Percentiles rank a stretch among this genome's conserved stretches.
Evolutionary conservation across 2,113 vertebrate genomes (phyloP).

Genomic region (Melanocharis versteri): DNA sequence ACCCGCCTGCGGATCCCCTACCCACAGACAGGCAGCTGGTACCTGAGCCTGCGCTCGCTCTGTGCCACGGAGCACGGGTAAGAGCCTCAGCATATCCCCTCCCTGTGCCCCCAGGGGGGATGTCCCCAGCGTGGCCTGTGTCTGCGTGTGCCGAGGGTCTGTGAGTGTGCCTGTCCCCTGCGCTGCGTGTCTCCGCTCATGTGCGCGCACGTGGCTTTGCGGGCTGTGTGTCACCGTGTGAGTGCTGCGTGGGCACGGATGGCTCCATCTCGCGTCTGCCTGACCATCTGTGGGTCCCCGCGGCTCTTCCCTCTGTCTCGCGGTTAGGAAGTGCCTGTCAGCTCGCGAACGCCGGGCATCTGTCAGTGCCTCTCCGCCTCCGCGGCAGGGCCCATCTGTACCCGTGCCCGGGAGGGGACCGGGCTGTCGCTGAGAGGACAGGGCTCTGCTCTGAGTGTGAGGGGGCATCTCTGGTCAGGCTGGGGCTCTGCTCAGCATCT

Average conservation of each 20-base stretch:
- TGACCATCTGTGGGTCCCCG: conserved; percentile 28
- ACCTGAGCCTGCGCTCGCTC: conserved; percentile 88
- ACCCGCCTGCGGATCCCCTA: conserved; percentile 91
- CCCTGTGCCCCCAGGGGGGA: fast-evolving
- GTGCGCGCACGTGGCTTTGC: neutral
- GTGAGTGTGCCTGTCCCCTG: neutral
- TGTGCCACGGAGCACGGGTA: conserved; percentile 86
- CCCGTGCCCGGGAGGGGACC: neutral
- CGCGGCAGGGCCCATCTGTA: neutral
- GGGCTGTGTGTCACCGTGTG: neutral
- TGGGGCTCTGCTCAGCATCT: neutral
- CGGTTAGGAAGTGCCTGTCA: neutral
- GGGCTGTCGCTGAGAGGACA: neutral
- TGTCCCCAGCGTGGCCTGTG: neutral
- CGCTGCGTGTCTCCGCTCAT: fast-evolving
- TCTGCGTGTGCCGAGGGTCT: neutral
- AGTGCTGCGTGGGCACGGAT: neutral
- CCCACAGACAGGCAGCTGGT: conserved; percentile 96
- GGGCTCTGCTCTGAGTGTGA: neutral
- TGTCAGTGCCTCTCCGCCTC: neutral
- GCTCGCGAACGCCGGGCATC: neutral
- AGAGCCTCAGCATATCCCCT: neutral
- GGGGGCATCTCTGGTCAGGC: neutral
- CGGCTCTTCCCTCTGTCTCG: conserved; percentile 17
- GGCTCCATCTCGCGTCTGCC: neutral